phyloP scores from a whole-genome alignment of 2,888 invertebrate genomes.

The Agrochola circellaris region DNA sequence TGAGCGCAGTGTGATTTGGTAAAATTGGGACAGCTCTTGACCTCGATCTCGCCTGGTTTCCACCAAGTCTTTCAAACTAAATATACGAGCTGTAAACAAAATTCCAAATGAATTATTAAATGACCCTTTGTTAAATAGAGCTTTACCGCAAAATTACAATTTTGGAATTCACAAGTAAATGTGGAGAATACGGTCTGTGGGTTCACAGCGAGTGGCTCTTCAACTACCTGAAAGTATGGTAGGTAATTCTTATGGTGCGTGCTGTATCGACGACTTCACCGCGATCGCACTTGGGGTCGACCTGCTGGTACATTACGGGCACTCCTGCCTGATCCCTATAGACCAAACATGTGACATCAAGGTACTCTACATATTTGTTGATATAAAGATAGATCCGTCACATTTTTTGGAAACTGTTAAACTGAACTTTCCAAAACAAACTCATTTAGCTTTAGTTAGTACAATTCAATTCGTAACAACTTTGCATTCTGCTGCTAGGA shows the following conservation, averaged over 20 bases:
- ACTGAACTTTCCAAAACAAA: conserved; percentile 92
- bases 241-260: conserved; percentile 99
- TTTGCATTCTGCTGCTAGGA: conserved; percentile 94
- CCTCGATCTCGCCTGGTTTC: too few relatives aligned
- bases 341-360: conserved; percentile 96
- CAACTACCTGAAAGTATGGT: conserved; percentile 97
- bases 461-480: conserved; percentile 99
- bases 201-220: conserved; percentile 96
- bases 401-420: conserved; percentile 98
- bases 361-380: conserved; percentile 99
- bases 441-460: conserved; percentile 96
- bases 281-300: conserved; percentile 97
- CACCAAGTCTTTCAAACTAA: conserved; percentile 94
- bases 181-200: conserved; percentile 97
- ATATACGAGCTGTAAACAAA: conserved; percentile 93
- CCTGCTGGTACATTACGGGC: conserved; percentile 98
- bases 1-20: too few relatives aligned
- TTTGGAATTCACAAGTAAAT: conserved; percentile 99
- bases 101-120: conserved; percentile 95
- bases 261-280: conserved; percentile 99
- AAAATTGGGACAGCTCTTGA: too few relatives aligned
- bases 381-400: conserved; percentile 98
- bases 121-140: conserved; percentile 93
- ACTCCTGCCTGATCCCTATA: conserved; percentile 98
- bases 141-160: conserved; percentile 98